Evolutionary conservation across 1,140 invertebrate species (phyloP).

Genomic region (Onthophagus taurus): DNA sequence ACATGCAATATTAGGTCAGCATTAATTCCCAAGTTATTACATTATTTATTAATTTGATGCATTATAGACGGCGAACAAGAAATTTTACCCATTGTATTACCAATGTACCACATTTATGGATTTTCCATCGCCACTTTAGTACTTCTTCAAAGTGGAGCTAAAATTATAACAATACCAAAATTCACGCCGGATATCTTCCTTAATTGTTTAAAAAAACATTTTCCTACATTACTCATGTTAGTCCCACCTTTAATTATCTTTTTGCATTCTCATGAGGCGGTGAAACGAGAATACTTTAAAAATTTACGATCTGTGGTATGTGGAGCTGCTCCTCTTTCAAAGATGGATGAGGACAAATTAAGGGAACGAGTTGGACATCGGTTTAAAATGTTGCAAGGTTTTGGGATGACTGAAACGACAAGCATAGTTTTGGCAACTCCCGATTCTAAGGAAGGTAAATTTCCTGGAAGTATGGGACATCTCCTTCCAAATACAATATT

Average conservation of each 20-base stretch:
- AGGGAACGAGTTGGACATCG: constrained; percentile 45
- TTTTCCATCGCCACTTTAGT: constrained; percentile 56
- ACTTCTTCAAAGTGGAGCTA: constrained; percentile 47
- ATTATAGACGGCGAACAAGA: constrained; percentile 43
- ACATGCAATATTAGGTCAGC: neutral
- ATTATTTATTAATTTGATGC: neutral
- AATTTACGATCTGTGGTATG: constrained; percentile 48
- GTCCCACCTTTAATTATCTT: constrained; percentile 60
- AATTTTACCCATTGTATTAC: constrained; percentile 52
- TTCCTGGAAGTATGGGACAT: constrained; percentile 52
- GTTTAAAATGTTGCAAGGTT: constrained; percentile 43
- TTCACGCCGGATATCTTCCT: constrained; percentile 60
- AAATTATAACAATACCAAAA: constrained; percentile 57
- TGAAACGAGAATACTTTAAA: constrained; percentile 49
- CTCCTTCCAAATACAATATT: constrained; percentile 56
- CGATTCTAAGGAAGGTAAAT: constrained; percentile 52
- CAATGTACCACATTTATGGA: constrained; percentile 79
- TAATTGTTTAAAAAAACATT: constrained; percentile 47
- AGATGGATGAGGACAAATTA: constrained; percentile 53
- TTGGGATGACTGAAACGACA: constrained; percentile 59
- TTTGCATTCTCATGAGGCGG: constrained; percentile 50
- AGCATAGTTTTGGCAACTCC: constrained; percentile 47
- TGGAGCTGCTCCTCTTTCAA: constrained; percentile 53
- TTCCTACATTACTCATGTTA: constrained; percentile 52
- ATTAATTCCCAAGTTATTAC: neutral